Conservation (phyloP, 1,140 invertebrate genomes). For the Tetragonula clypearis region DNA sequence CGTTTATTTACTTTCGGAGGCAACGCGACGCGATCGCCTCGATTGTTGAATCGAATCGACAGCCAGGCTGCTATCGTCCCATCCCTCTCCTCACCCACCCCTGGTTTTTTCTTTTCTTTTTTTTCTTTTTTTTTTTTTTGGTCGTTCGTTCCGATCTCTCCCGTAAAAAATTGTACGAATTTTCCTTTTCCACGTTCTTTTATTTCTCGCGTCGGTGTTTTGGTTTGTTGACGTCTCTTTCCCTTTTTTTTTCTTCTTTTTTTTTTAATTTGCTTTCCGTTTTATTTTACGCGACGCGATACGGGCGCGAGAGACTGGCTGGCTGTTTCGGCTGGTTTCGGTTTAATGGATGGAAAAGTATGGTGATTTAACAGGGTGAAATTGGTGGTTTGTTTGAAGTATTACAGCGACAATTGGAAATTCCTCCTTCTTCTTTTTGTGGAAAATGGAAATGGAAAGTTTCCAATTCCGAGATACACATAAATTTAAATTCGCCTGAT, state of each 20-base stretch:
- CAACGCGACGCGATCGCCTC: constrained; percentile 8
- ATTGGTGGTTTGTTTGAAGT: too few species aligned
- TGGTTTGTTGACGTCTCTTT: neutral
- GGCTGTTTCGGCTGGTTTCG: neutral
- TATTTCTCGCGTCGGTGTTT: too few species aligned
- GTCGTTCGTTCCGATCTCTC: neutral
- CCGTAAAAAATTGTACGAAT: neutral
- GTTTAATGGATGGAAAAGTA: neutral
- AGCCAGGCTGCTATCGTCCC: neutral
- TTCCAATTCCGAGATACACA: too few species aligned
- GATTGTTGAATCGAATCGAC: constrained; percentile 18
- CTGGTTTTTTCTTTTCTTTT: too few species aligned
- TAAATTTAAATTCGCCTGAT: too few species aligned
- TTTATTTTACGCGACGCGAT: neutral
- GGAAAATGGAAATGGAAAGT: too few species aligned
- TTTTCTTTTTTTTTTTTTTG: neutral
- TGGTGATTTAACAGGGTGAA: neutral
- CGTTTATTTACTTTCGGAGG: constrained; percentile 31
- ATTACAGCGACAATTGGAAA: too few species aligned
- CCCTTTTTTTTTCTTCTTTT: too few species aligned
- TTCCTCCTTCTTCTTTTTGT: too few species aligned
- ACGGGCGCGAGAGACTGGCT: neutral
- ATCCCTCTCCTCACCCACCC: neutral
- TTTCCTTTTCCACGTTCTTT: neutral
- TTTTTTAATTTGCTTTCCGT: neutral